Conservation (phyloP, 1,140 invertebrate genomes). For the silkworm (Bombyx mori) region ASM3026992v2 NC_085121.1:1704001-1704500, state of each 20-base stretch:
- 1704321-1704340: constrained; percentile 1
- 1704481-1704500: constrained; percentile 44
- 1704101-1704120: constrained; percentile 43
- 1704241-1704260: too few relatives aligned
- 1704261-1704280: too few relatives aligned
- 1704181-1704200: constrained; percentile 29
- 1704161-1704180: constrained; percentile 44
- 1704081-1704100: constrained; percentile 52
- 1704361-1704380: constrained; percentile 54
- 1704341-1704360: constrained; percentile 50
- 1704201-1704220: too few relatives aligned
- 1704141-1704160: constrained; percentile 48
- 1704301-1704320: not conserved
- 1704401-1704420: constrained; percentile 20
- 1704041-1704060: not conserved
- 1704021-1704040: not conserved
- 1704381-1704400: constrained; percentile 48
- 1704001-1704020: not conserved
- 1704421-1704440: constrained; percentile 12
- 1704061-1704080: constrained; percentile 22
- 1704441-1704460: constrained; percentile 32
- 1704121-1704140: constrained; percentile 27
- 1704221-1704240: too few relatives aligned
- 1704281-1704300: not conserved
- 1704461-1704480: constrained; percentile 57